A percentile compares a stretch with the other conserved stretches of the same genome.
These are phyloP conservation scores for Lycorma delicatula DNA, from an alignment of 1,140 invertebrate genomes.

Conservation along the genomic window DNA sequence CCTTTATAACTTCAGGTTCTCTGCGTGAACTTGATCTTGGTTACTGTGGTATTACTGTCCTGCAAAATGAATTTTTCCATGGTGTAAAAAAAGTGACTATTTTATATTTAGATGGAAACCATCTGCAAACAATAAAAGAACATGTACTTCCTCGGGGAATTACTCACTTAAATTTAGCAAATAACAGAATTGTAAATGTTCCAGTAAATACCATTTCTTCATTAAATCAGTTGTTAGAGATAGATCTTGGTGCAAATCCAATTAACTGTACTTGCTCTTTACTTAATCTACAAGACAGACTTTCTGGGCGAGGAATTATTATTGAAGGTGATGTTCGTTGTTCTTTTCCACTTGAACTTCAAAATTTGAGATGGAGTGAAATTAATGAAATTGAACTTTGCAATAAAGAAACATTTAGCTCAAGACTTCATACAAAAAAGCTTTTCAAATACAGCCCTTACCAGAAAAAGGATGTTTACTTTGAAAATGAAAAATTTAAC, in stretches of 20 bases:
- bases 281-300: slow-evolving; percentile 25
- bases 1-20: slow-evolving; percentile 23
- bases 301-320: slow-evolving; percentile 22
- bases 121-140: slow-evolving; percentile 20
- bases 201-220: slow-evolving; percentile 21
- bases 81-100: slow-evolving; percentile 18
- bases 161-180: slow-evolving; percentile 22
- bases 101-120: slow-evolving; percentile 24
- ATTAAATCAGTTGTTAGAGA: slow-evolving; percentile 17
- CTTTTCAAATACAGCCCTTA: not conserved
- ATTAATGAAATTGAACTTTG: slow-evolving; percentile 27
- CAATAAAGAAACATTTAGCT: slow-evolving; percentile 12
- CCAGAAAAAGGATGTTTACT: slow-evolving; percentile 6
- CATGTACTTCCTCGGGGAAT: slow-evolving; percentile 23
- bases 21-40: slow-evolving; percentile 24
- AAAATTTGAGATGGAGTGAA: slow-evolving; percentile 20
- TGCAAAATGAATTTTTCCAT: slow-evolving; percentile 21
- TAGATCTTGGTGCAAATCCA: slow-evolving; percentile 27
- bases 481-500: slow-evolving; percentile 11
- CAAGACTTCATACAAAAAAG: not conserved
- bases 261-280: slow-evolving; percentile 29
- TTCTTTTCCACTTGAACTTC: slow-evolving; percentile 18
- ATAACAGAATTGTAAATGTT: slow-evolving; percentile 25
- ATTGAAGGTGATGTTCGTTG: slow-evolving; percentile 26
- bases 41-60: slow-evolving; percentile 20